phyloP scores from a whole-genome alignment of 2,888 invertebrate genomes.

The Caenorhabditis macrosperma region DNA sequence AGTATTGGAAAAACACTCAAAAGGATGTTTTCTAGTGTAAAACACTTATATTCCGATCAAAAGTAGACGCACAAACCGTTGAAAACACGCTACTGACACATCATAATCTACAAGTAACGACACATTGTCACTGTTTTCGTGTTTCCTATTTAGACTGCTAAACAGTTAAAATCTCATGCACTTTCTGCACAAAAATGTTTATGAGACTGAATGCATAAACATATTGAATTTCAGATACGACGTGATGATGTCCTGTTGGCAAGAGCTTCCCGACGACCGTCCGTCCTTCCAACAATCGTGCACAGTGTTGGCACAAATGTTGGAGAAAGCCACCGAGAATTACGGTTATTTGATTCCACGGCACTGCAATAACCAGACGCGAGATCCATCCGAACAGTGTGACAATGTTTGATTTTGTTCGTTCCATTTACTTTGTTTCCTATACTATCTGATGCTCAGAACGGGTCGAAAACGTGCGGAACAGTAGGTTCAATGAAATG shows the following conservation, averaged over 20 bases:
- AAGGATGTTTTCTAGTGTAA: background rate
- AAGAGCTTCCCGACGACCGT: constrained; percentile 58
- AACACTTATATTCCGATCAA: background rate
- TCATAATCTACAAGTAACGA: too few species aligned
- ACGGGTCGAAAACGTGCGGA: constrained; percentile 37
- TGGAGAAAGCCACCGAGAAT: constrained; percentile 71
- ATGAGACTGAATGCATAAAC: too few species aligned
- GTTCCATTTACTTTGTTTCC: background rate
- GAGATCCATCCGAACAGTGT: constrained; percentile 42
- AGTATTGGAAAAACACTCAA: too few species aligned
- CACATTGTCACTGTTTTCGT: too few species aligned
- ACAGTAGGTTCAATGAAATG: constrained; percentile 38
- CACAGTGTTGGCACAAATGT: constrained; percentile 53
- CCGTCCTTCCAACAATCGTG: constrained; percentile 70
- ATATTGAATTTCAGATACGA: constrained; percentile 72
- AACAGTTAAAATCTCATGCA: too few species aligned
- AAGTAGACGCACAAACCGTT: too few species aligned
- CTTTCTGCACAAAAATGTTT: too few species aligned
- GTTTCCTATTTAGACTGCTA: too few species aligned
- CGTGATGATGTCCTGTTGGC: constrained; percentile 72
- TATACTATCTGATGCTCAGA: background rate
- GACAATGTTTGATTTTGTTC: constrained; percentile 42
- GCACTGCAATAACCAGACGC: constrained; percentile 21
- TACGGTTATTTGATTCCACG: constrained; percentile 70
- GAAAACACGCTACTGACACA: too few species aligned